Evolutionary conservation across 2,888 invertebrate genomes (phyloP).

Genomic region (Machimus rusticus): DNA sequence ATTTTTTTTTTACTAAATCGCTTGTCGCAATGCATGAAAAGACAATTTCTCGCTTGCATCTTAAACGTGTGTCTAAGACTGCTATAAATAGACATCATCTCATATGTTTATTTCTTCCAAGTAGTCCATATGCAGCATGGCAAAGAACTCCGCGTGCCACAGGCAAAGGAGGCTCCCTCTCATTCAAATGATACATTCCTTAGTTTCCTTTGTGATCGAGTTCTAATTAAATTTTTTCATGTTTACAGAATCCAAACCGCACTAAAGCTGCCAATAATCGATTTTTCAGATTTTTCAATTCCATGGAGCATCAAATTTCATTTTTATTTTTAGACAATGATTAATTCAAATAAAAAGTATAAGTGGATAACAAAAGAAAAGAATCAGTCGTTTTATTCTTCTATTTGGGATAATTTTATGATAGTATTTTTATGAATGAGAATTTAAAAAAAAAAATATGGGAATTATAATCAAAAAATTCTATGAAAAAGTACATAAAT

Average conservation of each 20-base stretch:
- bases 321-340: constrained; percentile 6
- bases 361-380: neutral
- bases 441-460: neutral
- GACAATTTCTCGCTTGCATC: constrained; percentile 24
- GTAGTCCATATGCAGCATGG: constrained; percentile 30
- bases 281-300: neutral
- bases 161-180: neutral
- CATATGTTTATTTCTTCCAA: constrained; percentile 19
- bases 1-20: neutral
- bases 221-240: constrained; percentile 32
- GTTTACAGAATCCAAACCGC: constrained; percentile 33
- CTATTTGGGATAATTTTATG: neutral
- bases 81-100: constrained; percentile 19
- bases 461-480: neutral
- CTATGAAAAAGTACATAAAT: neutral
- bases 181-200: constrained; percentile 28
- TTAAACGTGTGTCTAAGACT: neutral
- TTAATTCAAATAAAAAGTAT: neutral
- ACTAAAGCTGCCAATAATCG: constrained; percentile 7
- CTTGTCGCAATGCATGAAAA: constrained; percentile 17
- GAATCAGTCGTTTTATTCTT: neutral
- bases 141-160: neutral
- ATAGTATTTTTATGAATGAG: neutral
- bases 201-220: constrained; percentile 16
- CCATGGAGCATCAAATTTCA: neutral